These are phyloP conservation scores for Sialia sialis DNA, from an alignment of 2,113 vertebrate genomes.

Conservation along the genomic window DNA sequence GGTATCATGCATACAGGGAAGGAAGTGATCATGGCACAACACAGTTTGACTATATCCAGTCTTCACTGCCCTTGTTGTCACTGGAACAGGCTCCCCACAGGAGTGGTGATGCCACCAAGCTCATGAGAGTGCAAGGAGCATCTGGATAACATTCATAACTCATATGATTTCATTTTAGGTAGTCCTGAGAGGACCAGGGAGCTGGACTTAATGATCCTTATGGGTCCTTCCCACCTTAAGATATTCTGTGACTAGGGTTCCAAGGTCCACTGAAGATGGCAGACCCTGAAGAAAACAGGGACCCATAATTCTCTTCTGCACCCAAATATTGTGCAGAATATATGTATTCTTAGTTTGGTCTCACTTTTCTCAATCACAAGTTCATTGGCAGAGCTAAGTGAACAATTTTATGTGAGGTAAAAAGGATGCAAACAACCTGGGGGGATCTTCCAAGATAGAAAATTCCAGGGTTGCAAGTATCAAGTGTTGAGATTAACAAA, in stretches of 20 bases:
- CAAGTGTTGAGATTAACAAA: neutral
- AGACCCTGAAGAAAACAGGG: neutral
- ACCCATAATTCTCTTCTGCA: neutral
- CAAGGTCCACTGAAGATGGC: neutral
- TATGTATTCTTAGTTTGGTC: neutral
- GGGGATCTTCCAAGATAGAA: neutral
- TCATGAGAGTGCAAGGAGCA: neutral
- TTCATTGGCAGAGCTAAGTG: neutral
- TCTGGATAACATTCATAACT: neutral
- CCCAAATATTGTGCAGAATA: neutral
- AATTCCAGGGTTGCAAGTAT: neutral
- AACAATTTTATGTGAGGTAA: neutral
- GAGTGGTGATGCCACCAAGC: neutral
- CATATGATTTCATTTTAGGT: neutral
- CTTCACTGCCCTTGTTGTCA: neutral
- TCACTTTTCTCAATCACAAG: neutral
- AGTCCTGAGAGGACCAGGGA: neutral
- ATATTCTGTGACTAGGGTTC: neutral
- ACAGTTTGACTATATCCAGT: neutral
- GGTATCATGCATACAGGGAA: neutral
- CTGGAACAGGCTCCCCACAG: neutral
- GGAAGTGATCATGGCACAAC: neutral
- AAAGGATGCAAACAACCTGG: neutral
- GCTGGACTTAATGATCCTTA: neutral
- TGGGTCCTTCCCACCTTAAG: neutral